Evolutionary conservation across 2,888 invertebrate genomes (phyloP).

Genomic region (Lobophora halterata): DNA sequence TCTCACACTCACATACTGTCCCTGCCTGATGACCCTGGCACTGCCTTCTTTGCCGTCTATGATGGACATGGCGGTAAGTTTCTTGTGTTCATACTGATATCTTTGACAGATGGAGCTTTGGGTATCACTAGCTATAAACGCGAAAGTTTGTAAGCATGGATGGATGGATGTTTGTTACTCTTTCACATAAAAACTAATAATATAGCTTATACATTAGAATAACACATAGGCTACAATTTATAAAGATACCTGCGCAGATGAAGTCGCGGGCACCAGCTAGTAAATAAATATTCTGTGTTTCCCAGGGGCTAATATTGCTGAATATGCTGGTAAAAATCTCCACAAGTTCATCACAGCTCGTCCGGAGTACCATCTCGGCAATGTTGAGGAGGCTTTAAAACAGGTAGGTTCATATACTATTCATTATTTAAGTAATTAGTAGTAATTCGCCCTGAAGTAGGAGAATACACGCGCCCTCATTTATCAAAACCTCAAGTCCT

Average conservation of each 20-base stretch:
- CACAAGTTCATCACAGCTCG: conserved; percentile 94
- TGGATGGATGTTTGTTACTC: not conserved
- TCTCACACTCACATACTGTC: conserved; percentile 97
- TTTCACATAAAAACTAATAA: no score
- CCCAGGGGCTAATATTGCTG: conserved; percentile 93
- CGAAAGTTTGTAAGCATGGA: not conserved
- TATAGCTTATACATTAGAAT: no score
- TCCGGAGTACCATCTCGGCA: conserved; percentile 90
- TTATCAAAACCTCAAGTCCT: no score
- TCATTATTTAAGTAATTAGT: not conserved
- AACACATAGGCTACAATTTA: no score
- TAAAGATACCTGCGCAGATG: no score
- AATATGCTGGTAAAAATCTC: conserved; percentile 96
- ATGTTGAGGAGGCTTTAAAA: conserved; percentile 91
- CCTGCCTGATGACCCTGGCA: conserved; percentile 94
- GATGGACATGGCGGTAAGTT: conserved; percentile 94
- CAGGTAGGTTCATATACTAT: conserved; percentile 73
- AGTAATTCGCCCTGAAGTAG: no score
- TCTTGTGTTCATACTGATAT: no score
- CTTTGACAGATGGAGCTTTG: no score
- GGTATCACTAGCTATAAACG: no score
- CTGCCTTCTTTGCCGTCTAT: conserved; percentile 98
- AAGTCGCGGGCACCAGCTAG: no score
- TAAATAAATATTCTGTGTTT: conserved; percentile 8
- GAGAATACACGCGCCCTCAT: no score